Conservation (phyloP, 2,113 vertebrate species). For the Poeciliopsis turrubarensis region DNA sequence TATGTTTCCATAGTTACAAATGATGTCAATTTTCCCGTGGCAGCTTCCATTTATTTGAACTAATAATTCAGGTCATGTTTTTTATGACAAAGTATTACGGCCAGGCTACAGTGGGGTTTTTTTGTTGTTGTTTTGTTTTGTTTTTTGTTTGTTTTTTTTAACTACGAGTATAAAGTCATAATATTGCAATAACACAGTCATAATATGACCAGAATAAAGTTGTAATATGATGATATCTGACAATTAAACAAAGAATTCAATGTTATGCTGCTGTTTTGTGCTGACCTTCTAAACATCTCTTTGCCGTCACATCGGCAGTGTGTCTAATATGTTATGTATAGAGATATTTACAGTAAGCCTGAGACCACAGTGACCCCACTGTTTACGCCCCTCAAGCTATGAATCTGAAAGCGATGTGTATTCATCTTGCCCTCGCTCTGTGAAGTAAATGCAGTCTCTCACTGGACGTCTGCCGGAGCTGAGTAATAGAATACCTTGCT, state of each 20-base stretch:
- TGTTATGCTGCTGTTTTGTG: not conserved
- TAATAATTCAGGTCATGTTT: too few species aligned
- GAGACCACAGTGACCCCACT: not conserved
- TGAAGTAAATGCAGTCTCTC: slow-evolving; percentile 21
- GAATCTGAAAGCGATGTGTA: slow-evolving; percentile 25
- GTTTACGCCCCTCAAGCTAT: slow-evolving; percentile 7
- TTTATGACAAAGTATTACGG: too few species aligned
- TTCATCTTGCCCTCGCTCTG: not conserved
- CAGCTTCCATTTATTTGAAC: too few species aligned
- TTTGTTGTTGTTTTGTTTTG: too few species aligned
- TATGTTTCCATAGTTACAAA: too few species aligned
- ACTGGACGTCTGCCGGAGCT: slow-evolving; percentile 11
- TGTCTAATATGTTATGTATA: not conserved
- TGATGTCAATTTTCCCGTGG: too few species aligned
- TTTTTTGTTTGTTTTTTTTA: too few species aligned
- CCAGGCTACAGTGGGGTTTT: too few species aligned
- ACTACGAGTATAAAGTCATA: too few species aligned
- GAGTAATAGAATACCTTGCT: slow-evolving; percentile 25
- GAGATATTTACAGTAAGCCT: slow-evolving; percentile 1
- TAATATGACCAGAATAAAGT: too few species aligned
- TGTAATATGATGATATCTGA: too few species aligned
- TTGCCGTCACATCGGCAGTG: not conserved
- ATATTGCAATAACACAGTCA: too few species aligned
- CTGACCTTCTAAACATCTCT: not conserved
- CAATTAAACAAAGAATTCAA: not conserved